These are phyloP conservation scores for Crocodylus rhombifer DNA, from an alignment of 2,797 vertebrate genomes.

Conservation along the genomic window DNA sequence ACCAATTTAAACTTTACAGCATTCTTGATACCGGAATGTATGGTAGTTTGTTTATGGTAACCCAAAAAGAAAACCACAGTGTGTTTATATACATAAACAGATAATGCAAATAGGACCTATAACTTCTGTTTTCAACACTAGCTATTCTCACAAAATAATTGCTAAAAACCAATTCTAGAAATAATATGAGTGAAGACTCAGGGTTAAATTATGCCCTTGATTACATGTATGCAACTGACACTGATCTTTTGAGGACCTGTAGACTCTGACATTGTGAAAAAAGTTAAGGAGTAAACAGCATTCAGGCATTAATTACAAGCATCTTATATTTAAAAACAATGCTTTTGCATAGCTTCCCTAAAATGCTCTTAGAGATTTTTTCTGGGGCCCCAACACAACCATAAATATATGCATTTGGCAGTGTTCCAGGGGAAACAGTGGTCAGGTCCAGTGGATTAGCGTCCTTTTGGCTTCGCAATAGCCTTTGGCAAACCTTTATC, in stretches of 20 bases:
- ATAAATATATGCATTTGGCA: background rate
- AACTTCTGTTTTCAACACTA: background rate
- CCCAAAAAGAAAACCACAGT: conserved; percentile 33
- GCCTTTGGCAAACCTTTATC: conserved; percentile 37
- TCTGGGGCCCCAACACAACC: background rate
- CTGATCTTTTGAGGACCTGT: background rate
- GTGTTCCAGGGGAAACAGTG: background rate
- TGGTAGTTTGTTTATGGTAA: conserved; percentile 53
- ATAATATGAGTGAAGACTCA: background rate
- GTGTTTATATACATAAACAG: background rate
- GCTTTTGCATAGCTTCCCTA: background rate
- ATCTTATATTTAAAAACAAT: background rate
- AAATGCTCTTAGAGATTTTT: accelerated
- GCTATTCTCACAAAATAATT: background rate
- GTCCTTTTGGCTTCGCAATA: background rate
- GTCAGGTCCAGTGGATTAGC: accelerated
- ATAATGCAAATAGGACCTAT: conserved; percentile 13
- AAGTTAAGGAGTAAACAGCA: background rate
- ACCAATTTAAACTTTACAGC: conserved; percentile 81
- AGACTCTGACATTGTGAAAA: background rate
- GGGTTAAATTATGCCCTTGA: background rate
- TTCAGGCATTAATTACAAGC: background rate
- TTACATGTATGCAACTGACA: background rate
- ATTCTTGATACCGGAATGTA: conserved; percentile 73
- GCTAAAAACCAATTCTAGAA: background rate